Conservation (phyloP, 2,888 invertebrate genomes). For the Brachyptera risi region DNA sequence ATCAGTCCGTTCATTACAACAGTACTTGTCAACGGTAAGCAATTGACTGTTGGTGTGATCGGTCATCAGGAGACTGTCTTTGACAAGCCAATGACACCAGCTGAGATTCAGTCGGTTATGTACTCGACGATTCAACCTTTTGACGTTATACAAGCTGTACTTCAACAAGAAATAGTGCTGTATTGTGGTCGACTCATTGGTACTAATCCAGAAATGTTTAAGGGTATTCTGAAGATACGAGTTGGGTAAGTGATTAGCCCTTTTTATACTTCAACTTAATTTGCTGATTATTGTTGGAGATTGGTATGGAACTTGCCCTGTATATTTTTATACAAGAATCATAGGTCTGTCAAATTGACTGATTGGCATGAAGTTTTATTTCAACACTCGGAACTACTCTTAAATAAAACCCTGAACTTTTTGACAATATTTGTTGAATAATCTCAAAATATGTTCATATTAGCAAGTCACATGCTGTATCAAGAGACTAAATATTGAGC, state of each 20-base stretch:
- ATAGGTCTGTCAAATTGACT: no score
- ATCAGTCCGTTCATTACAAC: conserved; percentile 98
- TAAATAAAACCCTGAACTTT: no score
- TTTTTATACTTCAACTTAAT: no score
- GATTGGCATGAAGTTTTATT: no score
- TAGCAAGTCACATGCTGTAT: no score
- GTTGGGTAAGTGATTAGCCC: conserved; percentile 61
- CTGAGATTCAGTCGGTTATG: conserved; percentile 89
- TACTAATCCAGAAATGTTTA: conserved; percentile 90
- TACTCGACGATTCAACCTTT: conserved; percentile 86
- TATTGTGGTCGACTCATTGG: conserved; percentile 92
- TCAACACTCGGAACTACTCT: no score
- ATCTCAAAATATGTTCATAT: no score
- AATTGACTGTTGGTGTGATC: conserved; percentile 90
- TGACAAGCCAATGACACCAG: conserved; percentile 95
- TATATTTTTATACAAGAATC: no score
- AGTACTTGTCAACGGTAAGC: conserved; percentile 93
- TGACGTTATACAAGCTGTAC: conserved; percentile 86
- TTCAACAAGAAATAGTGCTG: conserved; percentile 90
- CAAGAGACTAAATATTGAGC: no score
- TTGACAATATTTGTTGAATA: no score
- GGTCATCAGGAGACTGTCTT: conserved; percentile 86
- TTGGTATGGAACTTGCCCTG: no score
- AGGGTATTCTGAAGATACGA: conserved; percentile 82
- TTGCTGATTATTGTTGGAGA: background rate